A percentile compares a stretch with the other conserved stretches of the same genome.
phyloP scores from a whole-genome alignment of 2,888 invertebrate genomes.

The Candidula unifasciata region DNA sequence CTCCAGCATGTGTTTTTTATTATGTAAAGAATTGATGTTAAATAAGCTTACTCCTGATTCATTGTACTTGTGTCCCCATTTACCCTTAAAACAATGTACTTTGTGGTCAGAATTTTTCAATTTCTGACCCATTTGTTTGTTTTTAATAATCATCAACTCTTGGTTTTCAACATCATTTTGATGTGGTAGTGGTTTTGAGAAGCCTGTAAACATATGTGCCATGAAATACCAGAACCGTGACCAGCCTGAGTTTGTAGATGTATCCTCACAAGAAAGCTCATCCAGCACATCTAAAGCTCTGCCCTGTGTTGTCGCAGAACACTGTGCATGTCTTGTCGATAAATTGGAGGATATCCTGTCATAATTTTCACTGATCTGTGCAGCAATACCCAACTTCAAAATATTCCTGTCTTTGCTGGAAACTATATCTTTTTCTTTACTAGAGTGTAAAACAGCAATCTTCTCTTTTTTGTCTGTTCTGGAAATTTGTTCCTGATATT shows the following conservation, averaged over 20 bases:
- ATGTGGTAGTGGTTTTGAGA: neutral
- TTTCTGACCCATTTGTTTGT: neutral
- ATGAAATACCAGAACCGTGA: conserved; percentile 20
- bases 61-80: neutral
- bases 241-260: neutral
- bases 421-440: neutral
- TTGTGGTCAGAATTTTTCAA: neutral
- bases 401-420: neutral
- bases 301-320: neutral
- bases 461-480: no score
- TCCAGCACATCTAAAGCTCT: conserved; percentile 1
- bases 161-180: neutral
- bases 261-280: neutral
- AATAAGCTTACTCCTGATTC: neutral
- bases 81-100: neutral
- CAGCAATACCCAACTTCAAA: neutral
- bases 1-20: no score
- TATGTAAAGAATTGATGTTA: neutral
- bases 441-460: no score
- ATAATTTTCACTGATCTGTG: neutral
- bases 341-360: neutral
- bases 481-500: no score
- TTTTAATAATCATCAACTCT: neutral
- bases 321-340: no score
- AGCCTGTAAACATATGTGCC: neutral